These are phyloP conservation scores for Engystomops pustulosus DNA, from an alignment of 2,113 vertebrate species.

Conservation along the genomic window DNA sequence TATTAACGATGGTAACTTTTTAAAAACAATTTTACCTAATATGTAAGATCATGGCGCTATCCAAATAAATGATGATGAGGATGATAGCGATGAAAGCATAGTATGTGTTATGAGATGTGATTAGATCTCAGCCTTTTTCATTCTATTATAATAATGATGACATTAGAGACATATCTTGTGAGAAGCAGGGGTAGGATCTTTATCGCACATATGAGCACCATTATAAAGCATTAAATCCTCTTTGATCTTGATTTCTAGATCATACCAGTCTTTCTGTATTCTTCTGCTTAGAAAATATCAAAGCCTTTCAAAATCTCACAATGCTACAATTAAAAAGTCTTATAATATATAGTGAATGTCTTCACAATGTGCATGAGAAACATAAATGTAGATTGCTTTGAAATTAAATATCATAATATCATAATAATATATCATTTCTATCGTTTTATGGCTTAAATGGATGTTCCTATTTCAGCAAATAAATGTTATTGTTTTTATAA, in stretches of 20 bases:
- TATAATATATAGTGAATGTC: no score
- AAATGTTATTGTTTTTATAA: no score
- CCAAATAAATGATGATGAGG: neutral
- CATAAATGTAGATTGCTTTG: no score
- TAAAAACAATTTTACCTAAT: no score
- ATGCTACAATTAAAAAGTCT: neutral
- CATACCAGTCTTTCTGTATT: neutral
- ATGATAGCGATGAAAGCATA: neutral
- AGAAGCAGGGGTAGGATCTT: neutral
- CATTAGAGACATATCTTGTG: neutral
- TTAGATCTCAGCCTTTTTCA: neutral
- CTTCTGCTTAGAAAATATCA: neutral
- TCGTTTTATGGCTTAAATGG: no score
- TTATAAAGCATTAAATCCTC: neutral
- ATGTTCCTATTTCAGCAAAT: no score
- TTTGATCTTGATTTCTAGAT: neutral
- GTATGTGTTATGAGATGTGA: neutral
- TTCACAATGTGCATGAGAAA: no score
- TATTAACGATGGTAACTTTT: no score
- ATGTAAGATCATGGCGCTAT: neutral
- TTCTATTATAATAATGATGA: neutral
- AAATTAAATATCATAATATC: no score
- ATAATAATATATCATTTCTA: no score
- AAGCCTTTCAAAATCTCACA: neutral
- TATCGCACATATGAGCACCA: neutral